Percentiles rank a stretch among this genome's conserved stretches.
phyloP scores from a whole-genome alignment of 2,888 invertebrate genomes.

The Liodrosophila aerea region DNA sequence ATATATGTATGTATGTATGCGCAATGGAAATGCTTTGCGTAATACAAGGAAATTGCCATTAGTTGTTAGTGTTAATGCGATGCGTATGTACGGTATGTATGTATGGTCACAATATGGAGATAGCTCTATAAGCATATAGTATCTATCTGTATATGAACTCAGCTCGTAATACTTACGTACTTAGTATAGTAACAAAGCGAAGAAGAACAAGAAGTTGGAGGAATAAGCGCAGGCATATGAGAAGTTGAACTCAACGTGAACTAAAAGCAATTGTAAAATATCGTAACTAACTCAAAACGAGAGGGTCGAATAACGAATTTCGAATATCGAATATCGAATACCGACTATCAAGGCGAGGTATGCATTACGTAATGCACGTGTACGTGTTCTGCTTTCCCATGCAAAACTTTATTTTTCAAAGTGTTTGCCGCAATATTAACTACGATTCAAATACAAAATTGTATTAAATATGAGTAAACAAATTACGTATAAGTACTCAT shows the following conservation, averaged over 20 bases:
- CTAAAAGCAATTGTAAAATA: slow-evolving; percentile 71
- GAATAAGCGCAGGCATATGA: slow-evolving; percentile 17
- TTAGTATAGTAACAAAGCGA: background rate
- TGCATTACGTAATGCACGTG: slow-evolving; percentile 8
- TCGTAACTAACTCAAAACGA: slow-evolving; percentile 31
- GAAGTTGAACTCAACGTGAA: slow-evolving; percentile 40
- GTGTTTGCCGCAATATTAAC: slow-evolving; percentile 61
- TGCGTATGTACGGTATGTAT: slow-evolving; percentile 31
- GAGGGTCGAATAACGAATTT: slow-evolving; percentile 26
- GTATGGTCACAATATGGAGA: slow-evolving; percentile 21
- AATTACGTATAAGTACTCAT: slow-evolving; percentile 19
- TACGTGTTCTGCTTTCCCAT: slow-evolving; percentile 40
- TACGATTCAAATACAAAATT: slow-evolving; percentile 34
- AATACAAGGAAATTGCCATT: slow-evolving; percentile 74
- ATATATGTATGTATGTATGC: slow-evolving; percentile 25
- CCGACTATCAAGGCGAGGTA: slow-evolving; percentile 4
- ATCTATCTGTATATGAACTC: slow-evolving; percentile 30
- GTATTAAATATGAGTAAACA: slow-evolving; percentile 48
- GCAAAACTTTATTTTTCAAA: slow-evolving; percentile 74
- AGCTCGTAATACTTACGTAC: slow-evolving; percentile 25
- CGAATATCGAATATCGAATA: slow-evolving; percentile 18
- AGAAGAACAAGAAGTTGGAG: background rate
- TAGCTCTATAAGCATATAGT: slow-evolving; percentile 12
- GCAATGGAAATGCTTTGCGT: slow-evolving; percentile 49
- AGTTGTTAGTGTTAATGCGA: slow-evolving; percentile 73